Evolutionary conservation across 2,113 vertebrate species (phyloP).

Genomic region (Dolichotis patagonum): DNA sequence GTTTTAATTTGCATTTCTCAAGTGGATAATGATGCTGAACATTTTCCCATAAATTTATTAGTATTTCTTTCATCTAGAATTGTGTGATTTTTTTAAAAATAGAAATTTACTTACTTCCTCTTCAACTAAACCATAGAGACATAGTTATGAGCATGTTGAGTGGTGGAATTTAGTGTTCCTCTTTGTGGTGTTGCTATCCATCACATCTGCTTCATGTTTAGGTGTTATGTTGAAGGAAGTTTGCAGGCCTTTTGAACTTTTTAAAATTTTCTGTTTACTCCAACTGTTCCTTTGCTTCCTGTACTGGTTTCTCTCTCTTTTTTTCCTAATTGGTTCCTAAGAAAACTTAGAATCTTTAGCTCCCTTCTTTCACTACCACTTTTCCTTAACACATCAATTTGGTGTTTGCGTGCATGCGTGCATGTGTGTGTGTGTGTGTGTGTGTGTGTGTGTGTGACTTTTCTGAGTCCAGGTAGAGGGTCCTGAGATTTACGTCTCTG

Average conservation of each 20-base stretch:
- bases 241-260: not conserved
- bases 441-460: not conserved
- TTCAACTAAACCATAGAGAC: slow-evolving; percentile 84
- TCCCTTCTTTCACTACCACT: not conserved
- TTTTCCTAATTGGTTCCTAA: not conserved
- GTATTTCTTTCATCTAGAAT: not conserved
- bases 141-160: slow-evolving; percentile 85
- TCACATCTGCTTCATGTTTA: slow-evolving; percentile 87
- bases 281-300: not conserved
- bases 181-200: slow-evolving; percentile 85
- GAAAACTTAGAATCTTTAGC: not conserved
- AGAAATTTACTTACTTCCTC: slow-evolving; percentile 81
- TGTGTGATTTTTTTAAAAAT: slow-evolving; percentile 78
- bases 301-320: not conserved
- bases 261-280: not conserved
- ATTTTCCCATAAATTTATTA: not conserved
- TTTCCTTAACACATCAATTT: not conserved
- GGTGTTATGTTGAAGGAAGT: slow-evolving; percentile 82
- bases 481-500: not conserved
- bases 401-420: no score
- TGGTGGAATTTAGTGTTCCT: slow-evolving; percentile 85
- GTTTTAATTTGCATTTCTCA: not conserved
- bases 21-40: not conserved
- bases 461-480: not conserved
- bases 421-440: not conserved